phyloP scores from a whole-genome alignment of 2,888 invertebrate genomes.

The Ecdyonurus torrentis region DNA sequence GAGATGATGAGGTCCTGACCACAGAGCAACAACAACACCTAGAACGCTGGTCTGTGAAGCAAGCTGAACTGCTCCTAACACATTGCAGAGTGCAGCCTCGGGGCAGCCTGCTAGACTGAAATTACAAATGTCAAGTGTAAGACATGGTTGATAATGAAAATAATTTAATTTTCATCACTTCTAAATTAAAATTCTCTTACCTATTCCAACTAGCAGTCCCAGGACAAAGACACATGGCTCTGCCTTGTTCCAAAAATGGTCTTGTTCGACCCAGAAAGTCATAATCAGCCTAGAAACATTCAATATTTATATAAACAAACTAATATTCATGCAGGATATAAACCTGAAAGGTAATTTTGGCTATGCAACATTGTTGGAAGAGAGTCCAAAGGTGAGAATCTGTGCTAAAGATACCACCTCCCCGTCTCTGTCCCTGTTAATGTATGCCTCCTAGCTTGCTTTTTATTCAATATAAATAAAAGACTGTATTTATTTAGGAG shows the following conservation, averaged over 20 bases:
- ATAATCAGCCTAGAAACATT: constrained; percentile 30
- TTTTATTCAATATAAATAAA: too few species aligned
- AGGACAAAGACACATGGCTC: constrained; percentile 33
- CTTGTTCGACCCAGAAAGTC: constrained; percentile 31
- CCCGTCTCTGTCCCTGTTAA: background rate
- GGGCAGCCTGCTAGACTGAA: constrained; percentile 37
- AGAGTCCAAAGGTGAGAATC: background rate
- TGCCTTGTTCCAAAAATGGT: constrained; percentile 19
- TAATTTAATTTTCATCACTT: background rate
- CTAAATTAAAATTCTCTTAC: constrained; percentile 15
- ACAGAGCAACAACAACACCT: constrained; percentile 37
- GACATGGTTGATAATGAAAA: background rate
- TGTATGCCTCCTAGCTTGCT: background rate
- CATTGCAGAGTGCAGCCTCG: constrained; percentile 37
- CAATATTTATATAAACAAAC: constrained; percentile 11
- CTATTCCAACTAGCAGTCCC: constrained; percentile 43
- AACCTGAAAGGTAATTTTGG: background rate
- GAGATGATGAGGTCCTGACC: constrained; percentile 39
- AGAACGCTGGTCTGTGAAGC: constrained; percentile 31
- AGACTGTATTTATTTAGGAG: too few species aligned
- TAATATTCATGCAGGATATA: too few species aligned
- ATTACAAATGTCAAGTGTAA: constrained; percentile 2
- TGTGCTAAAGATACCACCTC: background rate
- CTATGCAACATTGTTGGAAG: background rate
- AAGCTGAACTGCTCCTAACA: constrained; percentile 34